Base-by-base conservation (phyloP, 2,113 vertebrate genomes). In the Coptodon rendalli region DNA sequence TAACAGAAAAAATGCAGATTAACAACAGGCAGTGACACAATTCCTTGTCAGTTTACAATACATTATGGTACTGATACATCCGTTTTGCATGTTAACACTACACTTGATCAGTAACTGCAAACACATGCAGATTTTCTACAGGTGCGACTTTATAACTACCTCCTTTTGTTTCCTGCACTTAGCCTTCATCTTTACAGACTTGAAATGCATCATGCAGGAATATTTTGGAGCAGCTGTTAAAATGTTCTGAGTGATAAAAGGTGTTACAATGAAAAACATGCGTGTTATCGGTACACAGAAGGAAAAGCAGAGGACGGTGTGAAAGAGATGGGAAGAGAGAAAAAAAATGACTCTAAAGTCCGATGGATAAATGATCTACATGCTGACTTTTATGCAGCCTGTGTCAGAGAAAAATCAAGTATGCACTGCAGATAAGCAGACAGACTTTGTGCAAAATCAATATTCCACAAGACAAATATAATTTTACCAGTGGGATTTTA, bases 121-220 rank as follows among this genome's bases (percentile, higher is more conserved):
- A 66, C 8, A 6, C 27, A 34, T 50, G 89, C 88, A 87, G 66
- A 7, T 81, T 82, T 52, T 66, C 34, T 16, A 7, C 16, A 10
- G 2, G 38, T 56, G 86, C 22, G 12, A 79, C 73, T 71, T 82
- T 10, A 57, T 56, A n/a, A 38, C 80, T 87, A 89, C 93, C 89
- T 94, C 54, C 0, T 38, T 17, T 10, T 7, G 82, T 52, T 89
- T 78, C 12, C 27, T 48, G 85, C 89, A 92, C 1, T 29, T 31
- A 86, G 78, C 73, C 43, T 73, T 91, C 87, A 91, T 24, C 66
- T 81, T 88, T 29, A 89, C 87, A 38, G 48, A 78, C 45, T 17
- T 17, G 80, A 80, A 91, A 92, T 95, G 92, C 91, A 91, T 56
- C 91, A 91, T 94, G 93, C 94, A 89, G 52, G 79, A 1, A 83